Conservation (phyloP, 2,113 vertebrate genomes). For the Poeciliopsis retropinna region DNA sequence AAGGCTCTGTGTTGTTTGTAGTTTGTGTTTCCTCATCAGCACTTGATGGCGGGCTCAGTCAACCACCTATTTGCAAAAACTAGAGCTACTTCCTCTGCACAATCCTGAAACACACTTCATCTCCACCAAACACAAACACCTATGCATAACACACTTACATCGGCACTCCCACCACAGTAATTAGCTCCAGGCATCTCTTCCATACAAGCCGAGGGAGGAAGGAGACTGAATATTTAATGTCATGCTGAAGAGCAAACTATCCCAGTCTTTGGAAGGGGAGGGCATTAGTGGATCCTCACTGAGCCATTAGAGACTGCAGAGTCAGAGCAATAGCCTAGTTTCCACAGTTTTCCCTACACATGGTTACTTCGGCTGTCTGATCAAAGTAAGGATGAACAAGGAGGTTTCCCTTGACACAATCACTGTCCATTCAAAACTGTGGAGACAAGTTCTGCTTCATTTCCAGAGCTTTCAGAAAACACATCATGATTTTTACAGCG, state of each 20-base stretch:
- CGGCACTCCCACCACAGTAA: slow-evolving; percentile 41
- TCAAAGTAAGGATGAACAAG: slow-evolving; percentile 25
- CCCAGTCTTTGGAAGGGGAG: slow-evolving; percentile 55
- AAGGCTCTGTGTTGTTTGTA: not conserved
- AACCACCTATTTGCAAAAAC: slow-evolving; percentile 38
- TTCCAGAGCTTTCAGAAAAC: not conserved
- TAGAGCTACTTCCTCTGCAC: slow-evolving; percentile 16
- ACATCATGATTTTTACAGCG: not conserved
- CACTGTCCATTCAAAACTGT: not conserved
- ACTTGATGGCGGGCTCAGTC: slow-evolving; percentile 32
- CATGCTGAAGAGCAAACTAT: slow-evolving; percentile 49
- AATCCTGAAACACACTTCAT: not conserved
- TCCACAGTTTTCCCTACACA: slow-evolving; percentile 39
- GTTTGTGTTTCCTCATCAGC: slow-evolving; percentile 49
- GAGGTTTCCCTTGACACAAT: slow-evolving; percentile 16
- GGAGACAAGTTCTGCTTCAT: not conserved
- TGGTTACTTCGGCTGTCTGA: slow-evolving; percentile 39
- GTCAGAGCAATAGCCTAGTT: slow-evolving; percentile 47
- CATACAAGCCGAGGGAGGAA: slow-evolving; percentile 35
- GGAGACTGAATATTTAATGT: slow-evolving; percentile 73
- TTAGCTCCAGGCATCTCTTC: slow-evolving; percentile 51
- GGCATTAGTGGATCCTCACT: slow-evolving; percentile 31
- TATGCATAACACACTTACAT: slow-evolving; percentile 9
- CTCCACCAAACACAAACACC: slow-evolving; percentile 7
- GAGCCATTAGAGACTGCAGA: slow-evolving; percentile 34